Base-by-base conservation (phyloP, 2,797 vertebrate genomes). In the Macrochelys suwanniensis region DNA sequence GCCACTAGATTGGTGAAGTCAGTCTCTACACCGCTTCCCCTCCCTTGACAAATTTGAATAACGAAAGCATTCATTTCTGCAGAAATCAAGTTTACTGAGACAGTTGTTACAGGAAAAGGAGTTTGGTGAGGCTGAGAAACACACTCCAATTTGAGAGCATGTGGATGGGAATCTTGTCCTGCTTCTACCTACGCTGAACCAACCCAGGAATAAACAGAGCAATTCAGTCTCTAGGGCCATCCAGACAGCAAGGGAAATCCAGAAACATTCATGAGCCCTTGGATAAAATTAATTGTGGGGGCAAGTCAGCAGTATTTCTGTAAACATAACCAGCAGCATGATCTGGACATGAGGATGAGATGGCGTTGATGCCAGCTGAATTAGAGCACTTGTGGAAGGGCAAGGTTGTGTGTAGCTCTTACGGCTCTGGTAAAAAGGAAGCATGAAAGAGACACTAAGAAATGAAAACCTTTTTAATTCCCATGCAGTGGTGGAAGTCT, bases 301-400 rank as follows among this genome's bases (percentile, higher is more conserved):
- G 45, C 78, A 74, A 54, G 85, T 16, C 26, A 5, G 76, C 82
- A 57, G 6, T 37, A 6, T 42, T 45, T 82, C 42, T 12, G 2
- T 45, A 56, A 54, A 13, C 31, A 12, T 82, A 82, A 74, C 78
- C 42, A 82, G 86, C 37, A 90, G 49, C 23, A 31, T 37, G 26
- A 0, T 21, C 74, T 0, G 61, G 9, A 12, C 76, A 94, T 42
- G 17, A 93, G 16, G 85, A 26, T 85, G 50, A 61, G 47, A 4
- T 78, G 8, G 2, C 28, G 2, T 0, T 0, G 28, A 2, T 15
- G 5, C 37, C 88, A 77, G 28, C 79, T 81, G 4, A 54, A 68
- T 7, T 33, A 65, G 28, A 8, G 7, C 15, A 13, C 31, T 33
- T 61, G 6, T 65, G 15, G 57, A 59, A 31, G 57, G 57, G 26